phyloP scores from a whole-genome alignment of 2,888 invertebrate species.

The Dyspetes luteomarginatus region DNA sequence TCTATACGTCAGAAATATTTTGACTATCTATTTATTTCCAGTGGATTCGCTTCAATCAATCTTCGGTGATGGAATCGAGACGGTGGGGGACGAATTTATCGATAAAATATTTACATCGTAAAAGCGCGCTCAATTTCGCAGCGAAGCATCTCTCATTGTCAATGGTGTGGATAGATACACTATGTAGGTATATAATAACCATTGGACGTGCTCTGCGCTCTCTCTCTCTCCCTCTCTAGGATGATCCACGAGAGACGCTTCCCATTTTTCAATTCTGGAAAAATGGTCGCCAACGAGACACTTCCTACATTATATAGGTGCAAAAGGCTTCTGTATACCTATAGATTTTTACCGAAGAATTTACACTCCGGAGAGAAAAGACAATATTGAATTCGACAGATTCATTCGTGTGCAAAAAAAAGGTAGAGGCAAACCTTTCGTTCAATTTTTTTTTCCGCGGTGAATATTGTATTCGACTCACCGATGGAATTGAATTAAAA shows the following conservation, averaged over 20 bases:
- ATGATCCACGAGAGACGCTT: slow-evolving; percentile 25
- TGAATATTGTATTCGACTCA: slow-evolving; percentile 19
- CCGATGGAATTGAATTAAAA: not conserved
- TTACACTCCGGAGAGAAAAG: not conserved
- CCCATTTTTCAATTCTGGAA: slow-evolving; percentile 29
- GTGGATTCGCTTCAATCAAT: slow-evolving; percentile 17
- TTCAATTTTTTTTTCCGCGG: not conserved
- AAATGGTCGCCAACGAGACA: slow-evolving; percentile 15
- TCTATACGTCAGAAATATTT: slow-evolving; percentile 2
- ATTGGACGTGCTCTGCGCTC: not conserved
- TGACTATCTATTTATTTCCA: slow-evolving; percentile 1
- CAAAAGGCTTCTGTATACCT: too few species aligned
- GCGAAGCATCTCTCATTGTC: slow-evolving; percentile 30
- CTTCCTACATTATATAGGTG: not conserved
- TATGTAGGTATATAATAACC: not conserved
- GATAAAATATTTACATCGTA: slow-evolving; percentile 40
- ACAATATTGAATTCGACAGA: slow-evolving; percentile 25
- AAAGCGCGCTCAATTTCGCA: slow-evolving; percentile 34
- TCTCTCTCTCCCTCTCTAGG: not conserved
- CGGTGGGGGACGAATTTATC: not conserved
- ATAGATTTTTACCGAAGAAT: too few species aligned
- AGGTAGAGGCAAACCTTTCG: not conserved
- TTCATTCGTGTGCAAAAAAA: slow-evolving; percentile 1
- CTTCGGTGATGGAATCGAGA: not conserved
- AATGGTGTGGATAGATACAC: not conserved